Evolutionary conservation across 2,888 invertebrate species (phyloP).

Genomic region (Acleris holmiana): DNA sequence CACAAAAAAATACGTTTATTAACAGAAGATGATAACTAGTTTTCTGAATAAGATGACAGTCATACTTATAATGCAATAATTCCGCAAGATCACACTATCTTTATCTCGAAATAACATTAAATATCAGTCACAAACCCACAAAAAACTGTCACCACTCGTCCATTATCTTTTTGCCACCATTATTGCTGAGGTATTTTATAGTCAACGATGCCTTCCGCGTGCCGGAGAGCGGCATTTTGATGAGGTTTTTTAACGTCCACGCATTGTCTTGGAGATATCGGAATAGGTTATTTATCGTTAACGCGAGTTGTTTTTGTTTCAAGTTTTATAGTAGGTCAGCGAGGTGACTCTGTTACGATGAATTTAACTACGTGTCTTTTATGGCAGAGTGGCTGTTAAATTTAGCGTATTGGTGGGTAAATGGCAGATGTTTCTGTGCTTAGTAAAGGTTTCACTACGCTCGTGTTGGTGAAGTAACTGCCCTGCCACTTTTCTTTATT

Average conservation of each 20-base stretch:
- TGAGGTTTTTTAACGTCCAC: slow-evolving; percentile 53
- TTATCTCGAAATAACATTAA: slow-evolving; percentile 14
- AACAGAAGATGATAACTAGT: no score
- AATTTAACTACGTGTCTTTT: background rate
- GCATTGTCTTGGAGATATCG: slow-evolving; percentile 37
- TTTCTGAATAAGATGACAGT: no score
- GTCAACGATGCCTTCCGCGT: slow-evolving; percentile 50
- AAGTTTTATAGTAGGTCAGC: slow-evolving; percentile 7
- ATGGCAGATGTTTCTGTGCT: no score
- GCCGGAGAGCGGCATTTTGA: slow-evolving; percentile 54
- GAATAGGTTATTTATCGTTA: slow-evolving; percentile 21
- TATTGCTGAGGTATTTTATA: slow-evolving; percentile 27
- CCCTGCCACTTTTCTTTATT: no score
- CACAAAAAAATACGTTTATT: no score
- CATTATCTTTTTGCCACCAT: slow-evolving; percentile 31
- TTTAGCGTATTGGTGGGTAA: no score
- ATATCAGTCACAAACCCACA: slow-evolving; percentile 24
- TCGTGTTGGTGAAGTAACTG: no score
- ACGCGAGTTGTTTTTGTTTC: slow-evolving; percentile 13
- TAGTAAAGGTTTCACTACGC: no score
- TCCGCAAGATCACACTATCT: background rate
- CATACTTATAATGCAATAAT: no score
- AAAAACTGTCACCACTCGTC: slow-evolving; percentile 29
- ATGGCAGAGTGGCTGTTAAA: background rate
- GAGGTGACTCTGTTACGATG: slow-evolving; percentile 1